phyloP scores from a whole-genome alignment of 2,888 invertebrate genomes.

The Myopa tessellatipennis region DNA sequence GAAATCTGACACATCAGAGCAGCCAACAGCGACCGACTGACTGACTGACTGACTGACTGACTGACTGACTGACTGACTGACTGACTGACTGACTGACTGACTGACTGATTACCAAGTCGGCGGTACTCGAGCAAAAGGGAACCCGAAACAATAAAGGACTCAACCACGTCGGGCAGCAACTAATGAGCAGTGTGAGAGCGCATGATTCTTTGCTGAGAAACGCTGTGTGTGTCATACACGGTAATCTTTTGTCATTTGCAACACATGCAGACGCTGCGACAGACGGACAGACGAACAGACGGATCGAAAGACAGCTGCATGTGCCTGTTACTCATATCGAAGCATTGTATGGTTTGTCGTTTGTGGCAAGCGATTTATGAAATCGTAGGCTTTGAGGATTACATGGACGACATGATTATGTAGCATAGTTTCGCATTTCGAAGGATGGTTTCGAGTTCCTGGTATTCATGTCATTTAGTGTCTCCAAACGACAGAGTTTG shows the following conservation, averaged over 20 bases:
- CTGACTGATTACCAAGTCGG: background rate
- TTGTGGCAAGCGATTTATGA: background rate
- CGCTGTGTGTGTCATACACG: conserved; percentile 10
- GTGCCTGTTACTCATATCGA: background rate
- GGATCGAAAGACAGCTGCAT: background rate
- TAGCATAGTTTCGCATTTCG: background rate
- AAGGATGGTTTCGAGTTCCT: background rate
- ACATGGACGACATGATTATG: background rate
- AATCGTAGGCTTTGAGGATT: background rate
- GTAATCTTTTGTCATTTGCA: conserved; percentile 16
- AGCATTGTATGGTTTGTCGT: background rate
- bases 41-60: background rate
- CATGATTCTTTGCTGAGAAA: background rate
- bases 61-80: conserved; percentile 1
- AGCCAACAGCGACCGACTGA: conserved; percentile 9
- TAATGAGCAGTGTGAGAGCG: conserved; percentile 14
- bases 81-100: conserved; percentile 18
- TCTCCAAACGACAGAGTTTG: no score
- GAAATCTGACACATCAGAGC: conserved; percentile 33
- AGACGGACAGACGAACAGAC: background rate
- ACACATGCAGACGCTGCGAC: background rate
- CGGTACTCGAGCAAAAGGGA: background rate
- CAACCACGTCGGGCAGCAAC: background rate
- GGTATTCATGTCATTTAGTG: conserved; percentile 2
- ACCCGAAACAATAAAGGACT: background rate